Base-by-base conservation (phyloP, 2,797 vertebrate species). In the Australoheros facetus region DNA sequence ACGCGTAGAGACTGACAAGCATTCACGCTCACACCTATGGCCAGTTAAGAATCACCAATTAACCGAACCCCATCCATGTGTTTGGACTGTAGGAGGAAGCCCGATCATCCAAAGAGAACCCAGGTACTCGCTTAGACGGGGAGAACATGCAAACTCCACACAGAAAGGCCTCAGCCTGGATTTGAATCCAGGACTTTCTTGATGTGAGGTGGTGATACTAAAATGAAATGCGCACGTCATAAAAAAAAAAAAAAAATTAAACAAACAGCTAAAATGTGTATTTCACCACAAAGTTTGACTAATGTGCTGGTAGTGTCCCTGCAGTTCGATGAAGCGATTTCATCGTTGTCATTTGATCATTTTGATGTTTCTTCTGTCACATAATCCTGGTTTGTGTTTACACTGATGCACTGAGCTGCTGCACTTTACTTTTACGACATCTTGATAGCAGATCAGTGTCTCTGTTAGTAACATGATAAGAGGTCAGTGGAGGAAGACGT, bases 301-400 rank as follows among this genome's bases (percentile, higher is more conserved):
- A 4, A 30, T 48, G 0, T 28, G 23, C 39, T 28, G 1, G 39
- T 66, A 66, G 62, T 28, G 62, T 66, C 0, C 0, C 0, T 69
- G 62, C 10, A 51, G 62, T 30, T 1, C 16, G 19, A 4, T 1
- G 2, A 69, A 12, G 62, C 26, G 12, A 0, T 28, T 23, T 4
- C 48, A 26, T 30, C 26, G 26, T n/a, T 69, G 42, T 51, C 16
- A 30, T 69, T 6, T 51, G 48, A 13, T 51, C 26, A 8, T 69
- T 2, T 45, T 51, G 64, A 69, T 0, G 17, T 51, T 69, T 5
- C 26, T 30, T 69, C 64, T 51, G 64, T 51, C 42, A 69, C 42
- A 69, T 69, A 69, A 1, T 69, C 17, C 64, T 69, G 64, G 64
- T 69, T 69, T 30, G 42, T 69, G 64, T 69, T 69, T 30, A 30